Evolutionary conservation across 1,140 invertebrate genomes (phyloP).

Genomic region (Trypoxylus dichotomus): DNA sequence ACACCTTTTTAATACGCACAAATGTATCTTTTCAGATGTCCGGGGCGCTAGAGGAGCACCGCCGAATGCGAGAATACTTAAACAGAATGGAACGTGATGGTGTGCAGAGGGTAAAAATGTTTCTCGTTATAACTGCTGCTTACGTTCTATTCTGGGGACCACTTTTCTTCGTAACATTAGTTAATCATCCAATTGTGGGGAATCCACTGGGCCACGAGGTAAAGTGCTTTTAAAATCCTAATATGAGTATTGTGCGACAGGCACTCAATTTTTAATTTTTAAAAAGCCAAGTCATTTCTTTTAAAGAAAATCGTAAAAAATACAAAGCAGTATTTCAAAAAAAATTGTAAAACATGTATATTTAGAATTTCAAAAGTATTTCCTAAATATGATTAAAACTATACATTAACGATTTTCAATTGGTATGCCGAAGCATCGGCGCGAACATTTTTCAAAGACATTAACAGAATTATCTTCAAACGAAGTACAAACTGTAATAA

Average conservation of each 20-base stretch:
- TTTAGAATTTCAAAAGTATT: no score
- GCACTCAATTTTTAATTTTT: neutral
- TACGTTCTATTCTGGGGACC: conserved; percentile 89
- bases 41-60: conserved; percentile 69
- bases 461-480: no score
- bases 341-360: no score
- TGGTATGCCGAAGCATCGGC: no score
- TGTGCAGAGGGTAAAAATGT: conserved; percentile 80
- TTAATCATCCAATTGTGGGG: conserved; percentile 72
- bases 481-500: no score
- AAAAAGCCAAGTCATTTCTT: no score
- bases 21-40: conserved; percentile 39
- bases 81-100: conserved; percentile 76
- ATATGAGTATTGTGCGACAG: neutral
- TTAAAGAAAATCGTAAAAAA: no score
- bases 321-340: no score
- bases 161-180: conserved; percentile 79
- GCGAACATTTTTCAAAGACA: no score
- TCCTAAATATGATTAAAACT: no score
- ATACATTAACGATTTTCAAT: no score
- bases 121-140: conserved; percentile 79
- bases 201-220: conserved; percentile 52
- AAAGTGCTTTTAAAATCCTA: neutral
- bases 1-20: conserved; percentile 9
- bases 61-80: conserved; percentile 76